Base-by-base conservation (phyloP, 2,888 invertebrate genomes). In the Sacculina carcini region DNA sequence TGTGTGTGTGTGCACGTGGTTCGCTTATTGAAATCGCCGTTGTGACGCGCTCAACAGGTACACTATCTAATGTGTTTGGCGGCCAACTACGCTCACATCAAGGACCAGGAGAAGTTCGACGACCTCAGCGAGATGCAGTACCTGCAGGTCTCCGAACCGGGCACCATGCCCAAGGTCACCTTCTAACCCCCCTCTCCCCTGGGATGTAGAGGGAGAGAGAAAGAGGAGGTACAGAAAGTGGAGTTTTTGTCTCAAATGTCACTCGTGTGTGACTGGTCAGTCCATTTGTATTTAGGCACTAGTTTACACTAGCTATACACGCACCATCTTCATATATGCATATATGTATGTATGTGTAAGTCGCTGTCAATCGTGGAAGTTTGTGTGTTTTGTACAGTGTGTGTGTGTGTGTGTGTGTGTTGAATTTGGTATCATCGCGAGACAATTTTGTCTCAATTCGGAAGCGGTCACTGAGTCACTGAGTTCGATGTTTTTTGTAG, bases 51-150 rank as follows among this genome's bases (percentile, higher is more conserved):
- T 28, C 62, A 62, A 16, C 58, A 73, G 70, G 63, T 87, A 21
- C 87, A 92, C 63, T 92, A 89, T 64, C 67, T 92, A 59, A 89
- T 90, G 83, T 90, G 90, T 63, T 69, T 92, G 52, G 77, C 90
- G 0, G 89, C 92, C 1, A 92, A 92, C 64, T 92, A 90, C 63
- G 89, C 90, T 9, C 90, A 90, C 62, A 89, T 92, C 60, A 73
- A 87, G 53, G 90, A 89, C 61, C 87, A 89, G 62, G 86, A 86
- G 63, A 87, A 89, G 65, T 84, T 89, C 66, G 83, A 86, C 61
- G 87, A 89, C 62, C 67, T 89, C 14, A 55, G 55, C 49, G 61
- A 62, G 53, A 52, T 61, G 26, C 59, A 60, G 53, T 61, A 57
- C 53, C 54, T 62, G 39, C 61, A 62, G 40, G 61, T 62, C 48